Evolutionary conservation across 2,113 vertebrate genomes (phyloP).

Genomic region (Albula goreensis): DNA sequence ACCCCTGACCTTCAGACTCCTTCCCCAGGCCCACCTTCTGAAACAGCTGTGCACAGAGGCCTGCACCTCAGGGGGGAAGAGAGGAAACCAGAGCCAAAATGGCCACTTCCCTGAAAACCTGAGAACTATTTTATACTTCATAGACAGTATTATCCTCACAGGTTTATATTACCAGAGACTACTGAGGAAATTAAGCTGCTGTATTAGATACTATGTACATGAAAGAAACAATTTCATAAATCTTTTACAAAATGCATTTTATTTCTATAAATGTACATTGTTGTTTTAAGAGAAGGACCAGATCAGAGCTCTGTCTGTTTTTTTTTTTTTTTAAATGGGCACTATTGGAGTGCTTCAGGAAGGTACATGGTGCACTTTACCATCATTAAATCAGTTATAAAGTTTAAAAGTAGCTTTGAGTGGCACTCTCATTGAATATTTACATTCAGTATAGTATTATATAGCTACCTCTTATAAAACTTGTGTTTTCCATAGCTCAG

Average conservation of each 20-base stretch:
- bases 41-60: slow-evolving; percentile 1
- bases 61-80: background rate
- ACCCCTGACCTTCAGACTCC: background rate
- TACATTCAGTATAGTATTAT: too few species aligned
- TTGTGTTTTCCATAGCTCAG: too few species aligned
- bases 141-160: background rate
- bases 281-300: background rate
- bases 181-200: background rate
- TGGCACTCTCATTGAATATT: too few species aligned
- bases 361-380: background rate
- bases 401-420: too few species aligned
- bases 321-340: background rate
- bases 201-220: background rate
- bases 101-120: background rate
- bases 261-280: background rate
- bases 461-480: too few species aligned
- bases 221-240: too few species aligned
- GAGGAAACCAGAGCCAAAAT: background rate
- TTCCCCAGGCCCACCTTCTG: background rate
- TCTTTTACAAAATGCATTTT: background rate
- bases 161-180: too few species aligned
- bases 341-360: background rate
- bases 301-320: background rate
- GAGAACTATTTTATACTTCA: background rate
- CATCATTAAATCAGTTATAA: too few species aligned